Percentiles rank a stretch among this genome's conserved stretches.
phyloP scores from a whole-genome alignment of 1,140 invertebrate genomes.

The Atta texana region DNA sequence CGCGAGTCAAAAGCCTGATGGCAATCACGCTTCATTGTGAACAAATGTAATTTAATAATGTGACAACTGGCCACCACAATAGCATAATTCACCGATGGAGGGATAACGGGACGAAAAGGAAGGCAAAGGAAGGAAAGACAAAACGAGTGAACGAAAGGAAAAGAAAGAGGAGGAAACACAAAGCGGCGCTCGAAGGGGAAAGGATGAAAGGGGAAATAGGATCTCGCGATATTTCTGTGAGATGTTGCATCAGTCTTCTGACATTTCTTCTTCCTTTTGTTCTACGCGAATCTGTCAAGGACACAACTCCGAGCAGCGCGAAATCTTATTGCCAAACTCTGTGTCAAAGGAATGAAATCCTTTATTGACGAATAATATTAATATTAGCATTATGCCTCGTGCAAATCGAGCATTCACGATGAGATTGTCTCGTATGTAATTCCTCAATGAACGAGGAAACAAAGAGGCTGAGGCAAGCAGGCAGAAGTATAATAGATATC shows the following conservation, averaged over 20 bases:
- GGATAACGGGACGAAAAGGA: conserved; percentile 42
- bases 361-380: conserved; percentile 8
- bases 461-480: not conserved
- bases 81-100: conserved; percentile 71
- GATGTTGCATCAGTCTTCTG: conserved; percentile 73
- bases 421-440: not conserved
- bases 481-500: not conserved
- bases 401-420: not conserved
- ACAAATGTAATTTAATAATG: conserved; percentile 77
- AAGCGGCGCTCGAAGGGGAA: not conserved
- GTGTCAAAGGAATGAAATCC: not conserved
- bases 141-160: not conserved
- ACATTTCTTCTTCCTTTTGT: conserved; percentile 69
- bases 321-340: conserved; percentile 24
- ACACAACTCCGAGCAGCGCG: not conserved
- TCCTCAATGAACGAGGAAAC: not conserved
- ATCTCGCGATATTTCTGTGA: conserved; percentile 73
- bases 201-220: conserved; percentile 53
- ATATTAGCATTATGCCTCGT: not conserved
- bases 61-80: conserved; percentile 71
- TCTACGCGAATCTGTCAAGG: conserved; percentile 61
- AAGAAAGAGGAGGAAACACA: conserved; percentile 30
- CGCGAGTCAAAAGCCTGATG: conserved; percentile 66
- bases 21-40: conserved; percentile 74
- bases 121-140: conserved; percentile 12